phyloP scores from a whole-genome alignment of 1,140 invertebrate genomes.

The Mamestra configurata region DNA sequence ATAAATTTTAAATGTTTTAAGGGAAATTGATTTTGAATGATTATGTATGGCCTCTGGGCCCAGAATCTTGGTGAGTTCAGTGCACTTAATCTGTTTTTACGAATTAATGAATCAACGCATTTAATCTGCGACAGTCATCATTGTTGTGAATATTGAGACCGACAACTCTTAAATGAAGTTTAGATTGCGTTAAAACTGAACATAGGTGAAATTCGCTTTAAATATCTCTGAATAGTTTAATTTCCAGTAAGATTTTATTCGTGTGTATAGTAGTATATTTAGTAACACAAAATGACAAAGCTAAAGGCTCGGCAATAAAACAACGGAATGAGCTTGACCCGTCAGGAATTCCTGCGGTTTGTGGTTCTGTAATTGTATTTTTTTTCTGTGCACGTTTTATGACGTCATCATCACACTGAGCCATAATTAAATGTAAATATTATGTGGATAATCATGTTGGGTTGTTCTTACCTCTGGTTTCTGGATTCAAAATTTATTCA shows the following conservation, averaged over 20 bases:
- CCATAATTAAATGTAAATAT: background rate
- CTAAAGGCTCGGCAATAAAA: background rate
- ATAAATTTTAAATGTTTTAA: slow-evolving; percentile 11
- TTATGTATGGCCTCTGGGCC: background rate
- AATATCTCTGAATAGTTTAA: too few species aligned
- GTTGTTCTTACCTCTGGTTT: background rate
- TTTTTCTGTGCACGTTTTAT: background rate
- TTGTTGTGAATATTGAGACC: too few species aligned
- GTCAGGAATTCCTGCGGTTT: background rate
- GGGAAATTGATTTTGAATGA: too few species aligned
- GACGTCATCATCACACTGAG: background rate
- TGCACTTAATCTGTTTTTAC: too few species aligned
- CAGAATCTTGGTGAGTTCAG: too few species aligned
- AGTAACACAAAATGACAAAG: background rate
- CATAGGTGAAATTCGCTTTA: too few species aligned
- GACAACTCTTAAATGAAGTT: too few species aligned
- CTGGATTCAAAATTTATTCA: too few species aligned
- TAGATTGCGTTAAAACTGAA: too few species aligned
- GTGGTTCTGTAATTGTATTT: background rate
- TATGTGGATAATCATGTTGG: too few species aligned
- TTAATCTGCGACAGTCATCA: too few species aligned
- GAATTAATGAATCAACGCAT: too few species aligned
- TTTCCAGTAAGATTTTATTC: background rate
- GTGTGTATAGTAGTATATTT: background rate
- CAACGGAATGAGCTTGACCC: background rate